Evolutionary conservation across 2,888 invertebrate genomes (phyloP).

Genomic region (Polymixis flavicincta): DNA sequence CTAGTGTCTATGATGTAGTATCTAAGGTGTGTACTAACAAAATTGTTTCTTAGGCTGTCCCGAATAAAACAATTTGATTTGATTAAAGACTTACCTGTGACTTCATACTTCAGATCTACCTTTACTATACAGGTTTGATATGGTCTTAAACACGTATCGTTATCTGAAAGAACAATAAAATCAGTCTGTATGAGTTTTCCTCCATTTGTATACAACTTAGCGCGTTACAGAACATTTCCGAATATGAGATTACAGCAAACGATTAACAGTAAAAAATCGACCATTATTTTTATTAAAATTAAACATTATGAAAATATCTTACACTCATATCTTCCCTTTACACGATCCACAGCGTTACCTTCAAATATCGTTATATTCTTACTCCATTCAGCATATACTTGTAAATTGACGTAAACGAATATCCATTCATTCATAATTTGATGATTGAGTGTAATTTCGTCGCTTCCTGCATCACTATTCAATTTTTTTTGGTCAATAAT

Average conservation of each 20-base stretch:
- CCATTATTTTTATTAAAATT: no score
- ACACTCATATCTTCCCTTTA: neutral
- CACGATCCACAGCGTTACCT: neutral
- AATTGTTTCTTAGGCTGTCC: no score
- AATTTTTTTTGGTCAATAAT: neutral
- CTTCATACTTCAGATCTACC: neutral
- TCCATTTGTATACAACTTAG: neutral
- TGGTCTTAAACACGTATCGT: neutral
- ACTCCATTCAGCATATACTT: neutral
- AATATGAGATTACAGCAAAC: no score
- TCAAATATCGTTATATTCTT: neutral
- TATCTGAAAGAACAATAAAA: neutral
- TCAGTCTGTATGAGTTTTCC: neutral
- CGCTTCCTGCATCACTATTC: neutral
- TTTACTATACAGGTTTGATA: neutral
- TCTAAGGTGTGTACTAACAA: no score
- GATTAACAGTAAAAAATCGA: no score
- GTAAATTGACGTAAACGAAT: neutral
- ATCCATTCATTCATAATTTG: accelerated
- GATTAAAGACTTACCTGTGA: neutral
- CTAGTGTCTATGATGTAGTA: no score
- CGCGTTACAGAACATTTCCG: neutral
- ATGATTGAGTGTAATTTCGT: accelerated
- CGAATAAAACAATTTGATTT: no score
- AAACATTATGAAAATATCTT: neutral